Base-by-base conservation (phyloP, 1,140 invertebrate species). In the Sarcophaga peregrina region DNA sequence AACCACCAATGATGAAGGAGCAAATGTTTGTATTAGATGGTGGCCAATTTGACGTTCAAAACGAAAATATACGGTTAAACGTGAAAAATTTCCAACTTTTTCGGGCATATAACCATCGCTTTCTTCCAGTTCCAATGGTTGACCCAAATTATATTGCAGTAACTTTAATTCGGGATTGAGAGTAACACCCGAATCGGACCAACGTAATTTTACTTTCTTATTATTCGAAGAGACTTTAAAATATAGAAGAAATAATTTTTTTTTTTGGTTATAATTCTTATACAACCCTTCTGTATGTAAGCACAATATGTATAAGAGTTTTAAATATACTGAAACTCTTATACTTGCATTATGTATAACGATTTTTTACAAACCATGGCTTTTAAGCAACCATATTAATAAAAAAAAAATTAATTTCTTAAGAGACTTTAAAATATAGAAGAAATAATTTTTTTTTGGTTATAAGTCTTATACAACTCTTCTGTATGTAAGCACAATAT, bases 21-120 rank as follows among this genome's bases (percentile, higher is more conserved):
- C 95, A 90, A 96, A 97, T 0, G 95, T 96, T 88, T 97, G 96
- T 83, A 97, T 96, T 9, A 97, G 88, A 88, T 97, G 95, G 88
- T 97, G 96, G 9, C 95, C 96, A 46, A 97, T 96, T 89, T 96
- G 94, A 20, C 96, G 93, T 86, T 96, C 95, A 85, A 97, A 96
- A 78, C 94, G 93, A 86, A 97, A 95, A 88, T 94, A 95, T 0
- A 95, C 94, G 1, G 95, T 93, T 45, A 96, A 87, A 75, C 95
- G 92, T 0, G 95, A 95, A 87, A 95, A 96, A 86, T 95, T 96
- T 10, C 94, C 95, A 85, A 94, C 94, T 90, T 95, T 95, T 87
- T 95, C 95, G 1, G 92, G 91, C 91, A 94, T 94, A 83, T 93
- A 95, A 84, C 93, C 93, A 84, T 94, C 92, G 2, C 93, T 94